A percentile compares a stretch with the other conserved stretches of the same genome.
phyloP scores from a whole-genome alignment of 2,888 invertebrate genomes.

The Drosophila pseudotalamancana region DNA sequence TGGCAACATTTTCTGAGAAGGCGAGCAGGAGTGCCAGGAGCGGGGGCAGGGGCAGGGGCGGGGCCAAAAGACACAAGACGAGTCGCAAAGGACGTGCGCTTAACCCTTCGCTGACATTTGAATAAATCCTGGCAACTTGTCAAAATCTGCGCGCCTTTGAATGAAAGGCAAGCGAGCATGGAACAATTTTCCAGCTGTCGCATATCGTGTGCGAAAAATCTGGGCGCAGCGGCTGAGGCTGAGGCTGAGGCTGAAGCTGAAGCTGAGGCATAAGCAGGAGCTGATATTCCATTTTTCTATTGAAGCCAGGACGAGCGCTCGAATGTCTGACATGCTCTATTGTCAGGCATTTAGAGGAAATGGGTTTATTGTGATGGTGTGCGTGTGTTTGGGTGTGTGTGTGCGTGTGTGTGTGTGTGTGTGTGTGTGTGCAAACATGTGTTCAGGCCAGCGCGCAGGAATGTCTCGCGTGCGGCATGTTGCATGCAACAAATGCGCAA shows the following conservation, averaged over 20 bases:
- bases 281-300: slow-evolving; percentile 12
- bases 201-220: slow-evolving; percentile 77
- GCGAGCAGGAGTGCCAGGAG: not conserved
- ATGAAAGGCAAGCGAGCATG: slow-evolving; percentile 55
- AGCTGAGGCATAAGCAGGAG: not conserved
- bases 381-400: slow-evolving; percentile 5
- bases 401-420: too few species aligned
- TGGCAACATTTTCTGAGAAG: slow-evolving; percentile 48
- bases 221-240: too few species aligned
- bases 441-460: slow-evolving; percentile 62
- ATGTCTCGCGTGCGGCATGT: slow-evolving; percentile 16
- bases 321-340: slow-evolving; percentile 51
- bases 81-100: slow-evolving; percentile 32
- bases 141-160: slow-evolving; percentile 67
- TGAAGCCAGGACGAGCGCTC: slow-evolving; percentile 42
- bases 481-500: slow-evolving; percentile 13
- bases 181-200: slow-evolving; percentile 76
- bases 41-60: not conserved
- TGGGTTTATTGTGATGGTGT: slow-evolving; percentile 43
- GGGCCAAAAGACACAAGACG: not conserved
- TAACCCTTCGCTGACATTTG: slow-evolving; percentile 77
- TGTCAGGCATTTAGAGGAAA: slow-evolving; percentile 66
- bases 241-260: too few species aligned
- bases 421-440: slow-evolving; percentile 37
- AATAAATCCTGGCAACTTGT: slow-evolving; percentile 77